These are phyloP conservation scores for Apostichopus parvimensis DNA, from an alignment of 35 echinoderm and acorn worm genomes.

Conservation along the genomic window DNA sequence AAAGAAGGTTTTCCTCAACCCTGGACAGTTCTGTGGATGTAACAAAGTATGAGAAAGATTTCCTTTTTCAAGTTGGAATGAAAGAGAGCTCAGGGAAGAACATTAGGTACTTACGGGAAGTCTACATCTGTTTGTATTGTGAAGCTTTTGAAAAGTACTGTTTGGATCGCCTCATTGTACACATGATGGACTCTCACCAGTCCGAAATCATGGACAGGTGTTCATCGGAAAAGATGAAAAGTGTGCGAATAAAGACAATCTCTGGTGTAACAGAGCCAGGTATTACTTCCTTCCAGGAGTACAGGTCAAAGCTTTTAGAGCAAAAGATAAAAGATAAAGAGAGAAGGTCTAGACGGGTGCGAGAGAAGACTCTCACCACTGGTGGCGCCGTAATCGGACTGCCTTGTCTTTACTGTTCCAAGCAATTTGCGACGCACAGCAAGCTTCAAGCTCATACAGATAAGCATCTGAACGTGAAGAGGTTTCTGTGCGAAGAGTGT, in stretches of 20 bases:
- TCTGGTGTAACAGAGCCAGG: neutral
- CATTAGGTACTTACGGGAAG: constrained; percentile 33
- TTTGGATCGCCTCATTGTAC: constrained; percentile 11
- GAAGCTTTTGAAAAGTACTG: constrained; percentile 22
- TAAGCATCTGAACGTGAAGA: constrained; percentile 71
- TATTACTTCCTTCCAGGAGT: constrained; percentile 24
- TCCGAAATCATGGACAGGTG: neutral
- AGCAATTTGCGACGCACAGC: neutral
- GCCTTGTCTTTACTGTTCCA: constrained; percentile 18
- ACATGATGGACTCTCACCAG: constrained; percentile 24
- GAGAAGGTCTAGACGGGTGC: neutral
- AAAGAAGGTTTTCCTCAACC: neutral
- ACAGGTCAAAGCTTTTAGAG: constrained; percentile 13
- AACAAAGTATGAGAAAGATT: constrained; percentile 23
- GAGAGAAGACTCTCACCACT: neutral
- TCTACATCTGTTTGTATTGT: constrained; percentile 29
- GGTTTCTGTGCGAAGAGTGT: constrained; percentile 89
- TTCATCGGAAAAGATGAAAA: neutral
- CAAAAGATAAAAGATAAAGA: constrained; percentile 19
- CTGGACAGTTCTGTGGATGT: neutral
- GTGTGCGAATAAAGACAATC: neutral
- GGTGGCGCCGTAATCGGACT: neutral
- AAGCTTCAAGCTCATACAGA: constrained; percentile 64
- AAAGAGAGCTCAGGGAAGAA: constrained; percentile 40
- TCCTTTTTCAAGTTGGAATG: constrained; percentile 25